Evolutionary conservation across 2,888 invertebrate species (phyloP).

Genomic region (Tipula lateralis): DNA sequence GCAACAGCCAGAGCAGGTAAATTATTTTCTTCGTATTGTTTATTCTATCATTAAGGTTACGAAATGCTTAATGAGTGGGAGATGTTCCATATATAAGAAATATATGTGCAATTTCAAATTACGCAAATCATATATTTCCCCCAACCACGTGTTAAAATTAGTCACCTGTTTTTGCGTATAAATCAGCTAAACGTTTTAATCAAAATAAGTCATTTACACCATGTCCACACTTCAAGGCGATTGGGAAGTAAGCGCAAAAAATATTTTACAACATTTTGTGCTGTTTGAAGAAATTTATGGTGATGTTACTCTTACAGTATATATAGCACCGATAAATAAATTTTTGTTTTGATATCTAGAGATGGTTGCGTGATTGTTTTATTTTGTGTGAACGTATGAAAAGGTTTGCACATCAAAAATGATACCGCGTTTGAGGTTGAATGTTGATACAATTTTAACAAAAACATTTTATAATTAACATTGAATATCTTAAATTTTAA

Average conservation of each 20-base stretch:
- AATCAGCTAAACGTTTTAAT: neutral
- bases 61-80: neutral
- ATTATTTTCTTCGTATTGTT: neutral
- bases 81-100: neutral
- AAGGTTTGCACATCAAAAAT: neutral
- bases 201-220: slow-evolving; percentile 24
- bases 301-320: neutral
- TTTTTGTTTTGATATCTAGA: neutral
- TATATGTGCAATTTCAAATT: neutral
- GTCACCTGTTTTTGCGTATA: neutral
- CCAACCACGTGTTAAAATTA: neutral
- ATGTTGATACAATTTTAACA: neutral
- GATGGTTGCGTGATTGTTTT: no score
- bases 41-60: neutral
- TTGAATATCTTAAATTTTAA: neutral
- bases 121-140: neutral
- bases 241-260: neutral
- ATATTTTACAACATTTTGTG: neutral
- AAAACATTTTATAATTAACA: neutral
- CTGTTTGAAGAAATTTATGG: neutral
- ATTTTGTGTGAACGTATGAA: neutral
- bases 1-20: neutral
- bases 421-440: neutral
- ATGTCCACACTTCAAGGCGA: neutral
- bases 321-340: neutral